A percentile compares a stretch with the other conserved stretches of the same genome.
Conservation (phyloP, 2,888 invertebrate species). For the Danaus chrysippus region DNA sequence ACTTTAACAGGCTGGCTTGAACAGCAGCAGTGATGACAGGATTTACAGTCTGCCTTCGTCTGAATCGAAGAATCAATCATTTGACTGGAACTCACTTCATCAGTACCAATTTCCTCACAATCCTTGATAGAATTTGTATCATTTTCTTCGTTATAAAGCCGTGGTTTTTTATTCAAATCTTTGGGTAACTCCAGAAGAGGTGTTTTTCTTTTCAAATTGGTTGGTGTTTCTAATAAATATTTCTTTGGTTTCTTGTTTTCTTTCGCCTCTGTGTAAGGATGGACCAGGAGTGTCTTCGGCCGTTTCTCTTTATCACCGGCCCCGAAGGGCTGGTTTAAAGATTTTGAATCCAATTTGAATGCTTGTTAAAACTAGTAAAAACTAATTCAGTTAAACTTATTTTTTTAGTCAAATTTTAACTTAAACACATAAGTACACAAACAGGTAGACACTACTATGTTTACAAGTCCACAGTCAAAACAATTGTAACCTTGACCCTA, state of each 20-base stretch:
- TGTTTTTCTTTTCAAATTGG: conserved; percentile 56
- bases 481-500: conserved; percentile 31
- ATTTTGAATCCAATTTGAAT: conserved; percentile 67
- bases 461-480: conserved; percentile 11
- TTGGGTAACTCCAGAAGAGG: conserved; percentile 61
- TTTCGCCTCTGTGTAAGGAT: conserved; percentile 44
- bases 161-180: conserved; percentile 56
- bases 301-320: conserved; percentile 47
- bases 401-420: neutral
- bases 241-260: conserved; percentile 37
- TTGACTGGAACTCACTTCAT: conserved; percentile 33
- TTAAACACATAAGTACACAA: neutral
- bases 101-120: neutral
- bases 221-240: conserved; percentile 64
- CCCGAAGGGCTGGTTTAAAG: conserved; percentile 53
- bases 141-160: conserved; percentile 39
- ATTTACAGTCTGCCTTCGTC: conserved; percentile 19
- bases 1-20: neutral
- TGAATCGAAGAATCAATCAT: conserved; percentile 43
- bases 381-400: neutral
- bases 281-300: conserved; percentile 59
- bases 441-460: neutral
- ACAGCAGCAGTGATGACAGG: conserved; percentile 52
- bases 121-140: too few species aligned
- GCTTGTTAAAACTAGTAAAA: conserved; percentile 33